Base-by-base conservation (phyloP, 92 coral and sea anemone species). In the Epizoanthus rinbou region DNA sequence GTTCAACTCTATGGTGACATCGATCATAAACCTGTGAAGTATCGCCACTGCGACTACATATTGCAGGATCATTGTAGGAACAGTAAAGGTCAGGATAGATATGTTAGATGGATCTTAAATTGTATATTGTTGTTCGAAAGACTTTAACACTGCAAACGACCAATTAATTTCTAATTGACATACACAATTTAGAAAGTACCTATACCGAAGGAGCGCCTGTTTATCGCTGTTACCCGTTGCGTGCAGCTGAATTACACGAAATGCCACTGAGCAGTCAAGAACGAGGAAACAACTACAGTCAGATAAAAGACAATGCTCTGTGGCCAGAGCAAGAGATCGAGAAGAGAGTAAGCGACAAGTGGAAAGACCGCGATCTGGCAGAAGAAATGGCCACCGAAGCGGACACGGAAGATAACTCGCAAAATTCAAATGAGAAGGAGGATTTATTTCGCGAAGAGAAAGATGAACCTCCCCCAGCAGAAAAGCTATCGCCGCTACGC, bases 401-500 rank as follows among this genome's bases (percentile, higher is more conserved):
- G 33, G 57, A 62, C 70, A 57, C 17, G 14, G 71, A 78, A 41
- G 60, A 63, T 0, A 76, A 75, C 28, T 75, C 39, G n/a, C 68
- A 75, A 56, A 18, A 50, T n/a, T 63, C 72, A 78, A 78, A 78
- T n/a, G 82, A 41, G 17, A 78, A 60, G 31, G 82, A 59, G 53
- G 71, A 78, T 62, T 78, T 78, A 78, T 78, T 78, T 60, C 72
- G 82, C 58, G 82, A 78, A 78, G 82, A 78, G 66, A 78, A 78
- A 63, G 82, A 78, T 6, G 71, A 78, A 63, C 82, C 82, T n/a
- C 71, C 82, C 82, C 47, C 11, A 67, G 71, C 71, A 60, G 82
- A 78, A 41, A 78, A 78, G 60, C 33, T 78, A 18, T 78, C 82
- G 16, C 71, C 82, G 31, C 72, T 60, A 21, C 92, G 98, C 4